These are phyloP conservation scores for Drosophila prostipennis DNA, from an alignment of 2,888 invertebrate species.

Conservation along the genomic window DNA sequence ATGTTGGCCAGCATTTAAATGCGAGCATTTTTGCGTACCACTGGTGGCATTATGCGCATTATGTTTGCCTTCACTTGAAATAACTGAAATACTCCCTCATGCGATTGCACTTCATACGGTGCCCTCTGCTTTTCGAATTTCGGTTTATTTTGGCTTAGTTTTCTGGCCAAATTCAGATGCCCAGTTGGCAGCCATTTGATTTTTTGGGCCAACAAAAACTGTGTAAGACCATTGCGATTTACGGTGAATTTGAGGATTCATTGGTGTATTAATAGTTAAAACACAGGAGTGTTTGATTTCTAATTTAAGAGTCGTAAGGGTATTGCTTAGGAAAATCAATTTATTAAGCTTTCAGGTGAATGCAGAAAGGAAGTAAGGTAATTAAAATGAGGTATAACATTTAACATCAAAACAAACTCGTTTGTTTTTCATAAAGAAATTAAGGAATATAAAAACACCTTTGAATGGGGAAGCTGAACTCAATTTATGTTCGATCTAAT, in stretches of 20 bases:
- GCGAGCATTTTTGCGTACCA: conserved; percentile 18
- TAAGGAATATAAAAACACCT: not conserved
- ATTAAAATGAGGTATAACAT: no score
- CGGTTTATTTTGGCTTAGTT: conserved; percentile 19
- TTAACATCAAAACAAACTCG: no score
- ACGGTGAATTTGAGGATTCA: not conserved
- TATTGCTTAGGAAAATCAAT: not conserved
- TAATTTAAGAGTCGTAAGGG: not conserved
- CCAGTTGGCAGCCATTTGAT: conserved; percentile 5
- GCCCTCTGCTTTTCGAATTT: not conserved
- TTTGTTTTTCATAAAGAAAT: not conserved
- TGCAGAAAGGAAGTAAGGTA: no score
- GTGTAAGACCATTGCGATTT: not conserved
- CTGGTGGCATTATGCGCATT: conserved; percentile 22
- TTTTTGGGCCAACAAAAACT: not conserved
- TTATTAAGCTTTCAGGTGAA: not conserved
- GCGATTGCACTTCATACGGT: conserved; percentile 7
- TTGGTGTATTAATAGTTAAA: conserved; percentile 11
- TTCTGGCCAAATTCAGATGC: not conserved
- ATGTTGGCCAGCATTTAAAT: conserved; percentile 27
- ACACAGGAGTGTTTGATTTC: not conserved
- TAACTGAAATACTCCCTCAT: conserved; percentile 38
- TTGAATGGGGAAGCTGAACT: no score
- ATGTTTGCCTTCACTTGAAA: conserved; percentile 36
- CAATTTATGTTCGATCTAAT: not conserved